These are phyloP conservation scores for Penaeus vannamei DNA, from an alignment of 1,140 invertebrate species.

Conservation along the genomic window DNA sequence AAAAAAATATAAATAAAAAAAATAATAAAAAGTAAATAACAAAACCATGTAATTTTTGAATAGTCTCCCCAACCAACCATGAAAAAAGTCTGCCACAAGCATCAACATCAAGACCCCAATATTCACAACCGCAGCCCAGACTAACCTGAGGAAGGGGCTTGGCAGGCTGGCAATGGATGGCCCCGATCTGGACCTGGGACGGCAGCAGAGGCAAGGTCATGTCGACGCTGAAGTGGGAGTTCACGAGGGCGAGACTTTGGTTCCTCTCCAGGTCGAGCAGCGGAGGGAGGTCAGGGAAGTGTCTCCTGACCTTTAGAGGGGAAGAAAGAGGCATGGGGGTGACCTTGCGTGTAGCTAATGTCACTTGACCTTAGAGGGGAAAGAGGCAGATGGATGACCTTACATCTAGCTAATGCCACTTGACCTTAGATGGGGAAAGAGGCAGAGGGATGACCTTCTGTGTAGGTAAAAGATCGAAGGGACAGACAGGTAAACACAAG, in stretches of 20 bases:
- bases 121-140: not conserved
- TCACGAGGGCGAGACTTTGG: not conserved
- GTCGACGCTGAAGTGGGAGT: constrained; percentile 4
- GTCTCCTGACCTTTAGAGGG: not conserved
- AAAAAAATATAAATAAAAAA: no score
- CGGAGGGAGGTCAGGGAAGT: not conserved
- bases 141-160: constrained; percentile 31
- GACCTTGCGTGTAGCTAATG: not conserved
- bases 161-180: constrained; percentile 5
- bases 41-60: no score
- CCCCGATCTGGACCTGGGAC: not conserved
- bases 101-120: not conserved
- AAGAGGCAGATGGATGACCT: not conserved
- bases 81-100: not conserved
- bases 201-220: no score
- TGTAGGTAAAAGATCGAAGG: not conserved
- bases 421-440: not conserved
- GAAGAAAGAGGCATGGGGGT: not conserved
- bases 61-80: no score
- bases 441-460: no score
- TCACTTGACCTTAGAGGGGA: not conserved
- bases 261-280: not conserved
- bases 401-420: not conserved
- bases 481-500: not conserved
- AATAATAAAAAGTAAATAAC: no score